These are phyloP conservation scores for Tetramorium alpestre DNA, from an alignment of 1,140 invertebrate species.

Conservation along the genomic window DNA sequence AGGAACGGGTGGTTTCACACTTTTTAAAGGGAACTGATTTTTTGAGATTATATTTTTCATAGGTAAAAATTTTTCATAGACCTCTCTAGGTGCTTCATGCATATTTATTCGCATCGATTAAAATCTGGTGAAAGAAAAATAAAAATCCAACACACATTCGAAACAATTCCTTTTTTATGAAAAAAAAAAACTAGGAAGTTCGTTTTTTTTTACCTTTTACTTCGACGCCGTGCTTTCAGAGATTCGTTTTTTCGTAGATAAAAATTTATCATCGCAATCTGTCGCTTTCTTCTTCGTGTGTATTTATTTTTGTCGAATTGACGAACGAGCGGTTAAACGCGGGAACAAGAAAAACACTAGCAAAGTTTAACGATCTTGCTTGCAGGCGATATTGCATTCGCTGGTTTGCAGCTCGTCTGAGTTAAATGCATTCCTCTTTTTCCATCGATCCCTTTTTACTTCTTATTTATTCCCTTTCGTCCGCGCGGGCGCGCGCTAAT, in stretches of 20 bases:
- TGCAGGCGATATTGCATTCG: constrained; percentile 34
- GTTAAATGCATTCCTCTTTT: constrained; percentile 34
- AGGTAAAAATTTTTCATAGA: constrained; percentile 35
- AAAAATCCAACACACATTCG: constrained; percentile 33
- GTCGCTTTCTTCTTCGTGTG: not conserved
- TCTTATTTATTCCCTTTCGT: constrained; percentile 30
- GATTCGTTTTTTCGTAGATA: constrained; percentile 22
- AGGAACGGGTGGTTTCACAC: not conserved
- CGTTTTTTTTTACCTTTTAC: constrained; percentile 11
- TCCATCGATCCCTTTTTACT: constrained; percentile 16
- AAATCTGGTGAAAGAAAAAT: constrained; percentile 44
- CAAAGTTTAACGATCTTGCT: constrained; percentile 36
- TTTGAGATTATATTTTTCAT: not conserved
- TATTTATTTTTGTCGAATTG: constrained; percentile 48
- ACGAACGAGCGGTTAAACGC: constrained; percentile 31
- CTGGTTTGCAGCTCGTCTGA: constrained; percentile 31
- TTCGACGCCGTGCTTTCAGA: not conserved
- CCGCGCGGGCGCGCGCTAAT: constrained; percentile 20
- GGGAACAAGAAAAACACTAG: constrained; percentile 12
- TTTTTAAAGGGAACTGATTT: constrained; percentile 6
- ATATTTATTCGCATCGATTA: constrained; percentile 53
- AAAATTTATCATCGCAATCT: constrained; percentile 46
- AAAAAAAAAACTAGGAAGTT: constrained; percentile 11
- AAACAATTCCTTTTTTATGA: constrained; percentile 39
- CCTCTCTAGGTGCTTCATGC: constrained; percentile 34